Percentiles rank a stretch among this genome's conserved stretches.
phyloP scores from a whole-genome alignment of 2,797 vertebrate genomes.

The Epinephelus malabaricus region DNA sequence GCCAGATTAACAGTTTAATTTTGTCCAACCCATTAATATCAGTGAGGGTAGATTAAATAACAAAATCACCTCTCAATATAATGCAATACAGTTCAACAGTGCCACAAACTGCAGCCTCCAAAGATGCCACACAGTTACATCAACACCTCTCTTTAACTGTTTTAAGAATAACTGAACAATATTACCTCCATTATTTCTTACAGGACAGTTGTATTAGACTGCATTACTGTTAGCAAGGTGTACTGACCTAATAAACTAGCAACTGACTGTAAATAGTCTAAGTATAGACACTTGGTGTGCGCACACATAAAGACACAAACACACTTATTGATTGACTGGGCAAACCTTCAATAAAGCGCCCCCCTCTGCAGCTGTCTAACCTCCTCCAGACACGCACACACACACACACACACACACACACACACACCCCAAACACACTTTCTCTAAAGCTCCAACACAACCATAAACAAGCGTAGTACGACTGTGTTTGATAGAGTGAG shows the following conservation, averaged over 20 bases:
- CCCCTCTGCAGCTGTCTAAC: slow-evolving; percentile 23
- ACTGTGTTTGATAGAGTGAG: slow-evolving; percentile 46
- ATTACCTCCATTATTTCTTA: not conserved
- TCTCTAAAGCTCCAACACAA: slow-evolving; percentile 40
- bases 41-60: not conserved
- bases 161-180: not conserved
- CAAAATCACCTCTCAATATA: not conserved
- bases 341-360: slow-evolving; percentile 57
- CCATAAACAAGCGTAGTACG: slow-evolving; percentile 33
- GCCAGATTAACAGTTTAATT: no score
- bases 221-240: not conserved
- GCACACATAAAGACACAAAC: slow-evolving; percentile 18
- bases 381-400: slow-evolving; percentile 34
- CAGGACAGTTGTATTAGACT: not conserved
- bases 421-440: slow-evolving; percentile 8
- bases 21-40: not conserved
- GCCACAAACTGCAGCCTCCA: not conserved
- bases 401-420: slow-evolving; percentile 9
- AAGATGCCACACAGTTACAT: not conserved
- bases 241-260: not conserved
- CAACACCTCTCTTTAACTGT: not conserved
- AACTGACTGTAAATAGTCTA: slow-evolving; percentile 9
- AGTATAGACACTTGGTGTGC: not conserved
- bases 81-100: not conserved
- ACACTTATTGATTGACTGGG: slow-evolving; percentile 48